phyloP scores from a whole-genome alignment of 2,113 vertebrate genomes.

The Phyllopteryx taeniolatus region DNA sequence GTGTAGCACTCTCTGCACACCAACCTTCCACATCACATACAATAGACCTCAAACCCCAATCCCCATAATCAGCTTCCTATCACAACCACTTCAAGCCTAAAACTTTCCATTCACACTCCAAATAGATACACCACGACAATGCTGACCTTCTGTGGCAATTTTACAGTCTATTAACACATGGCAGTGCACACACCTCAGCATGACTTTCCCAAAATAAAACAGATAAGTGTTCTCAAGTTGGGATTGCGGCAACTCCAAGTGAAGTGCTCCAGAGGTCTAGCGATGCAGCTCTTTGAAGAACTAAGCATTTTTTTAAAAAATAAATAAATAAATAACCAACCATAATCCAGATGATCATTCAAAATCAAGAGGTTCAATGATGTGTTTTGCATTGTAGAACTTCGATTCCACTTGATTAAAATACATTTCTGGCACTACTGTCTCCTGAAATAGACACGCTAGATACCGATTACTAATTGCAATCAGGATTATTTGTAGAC shows the following conservation, averaged over 20 bases:
- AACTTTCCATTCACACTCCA: conserved; percentile 19
- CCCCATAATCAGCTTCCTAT: conserved; percentile 11
- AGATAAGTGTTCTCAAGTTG: conserved; percentile 29
- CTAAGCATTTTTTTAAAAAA: too few species aligned
- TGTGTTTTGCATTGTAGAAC: neutral
- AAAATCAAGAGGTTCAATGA: neutral
- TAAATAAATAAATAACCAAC: too few species aligned
- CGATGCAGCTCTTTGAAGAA: neutral
- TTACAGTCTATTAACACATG: conserved; percentile 14
- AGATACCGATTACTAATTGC: too few species aligned
- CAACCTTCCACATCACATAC: neutral
- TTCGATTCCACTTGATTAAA: neutral
- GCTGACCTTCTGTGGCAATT: conserved; percentile 25
- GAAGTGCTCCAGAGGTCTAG: conserved; percentile 14
- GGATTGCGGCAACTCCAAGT: conserved; percentile 9
- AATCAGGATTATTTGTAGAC: neutral
- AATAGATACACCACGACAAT: conserved; percentile 25
- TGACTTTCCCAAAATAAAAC: conserved; percentile 41
- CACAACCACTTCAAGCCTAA: conserved; percentile 8
- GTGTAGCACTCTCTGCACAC: neutral
- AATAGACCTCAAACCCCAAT: conserved; percentile 2
- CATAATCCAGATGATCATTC: neutral
- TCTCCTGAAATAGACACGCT: too few species aligned
- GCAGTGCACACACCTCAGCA: conserved; percentile 7
- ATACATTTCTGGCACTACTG: neutral